A percentile compares a stretch with the other conserved stretches of the same genome.
Evolutionary conservation across 2,113 vertebrate species (phyloP).

Genomic region (Forbesichthys agassizii): DNA sequence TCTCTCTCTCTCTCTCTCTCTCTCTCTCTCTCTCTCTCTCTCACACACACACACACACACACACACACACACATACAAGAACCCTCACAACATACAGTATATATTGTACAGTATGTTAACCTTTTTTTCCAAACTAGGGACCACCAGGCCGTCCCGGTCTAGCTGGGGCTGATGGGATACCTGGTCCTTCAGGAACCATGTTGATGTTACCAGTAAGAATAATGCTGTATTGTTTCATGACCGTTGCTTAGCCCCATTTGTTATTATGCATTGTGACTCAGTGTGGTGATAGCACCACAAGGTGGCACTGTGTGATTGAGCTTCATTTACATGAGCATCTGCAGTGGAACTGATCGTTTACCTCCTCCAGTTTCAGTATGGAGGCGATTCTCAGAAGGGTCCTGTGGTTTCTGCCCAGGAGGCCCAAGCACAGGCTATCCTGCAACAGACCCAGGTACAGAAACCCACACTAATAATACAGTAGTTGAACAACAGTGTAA

Average conservation of each 20-base stretch:
- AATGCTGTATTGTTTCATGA: background rate
- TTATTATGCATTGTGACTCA: background rate
- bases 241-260: background rate
- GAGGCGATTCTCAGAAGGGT: constrained; percentile 81
- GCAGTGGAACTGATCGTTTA: constrained; percentile 31
- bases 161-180: constrained; percentile 84
- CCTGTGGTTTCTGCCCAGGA: constrained; percentile 86
- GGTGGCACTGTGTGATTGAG: constrained; percentile 71
- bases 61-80: constrained; percentile 5
- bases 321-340: constrained; percentile 47
- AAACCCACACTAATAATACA: background rate
- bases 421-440: constrained; percentile 87
- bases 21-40: background rate
- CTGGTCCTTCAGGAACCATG: constrained; percentile 84
- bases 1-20: background rate
- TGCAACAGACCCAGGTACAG: constrained; percentile 86
- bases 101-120: too few relatives aligned
- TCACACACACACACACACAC: constrained; percentile 3
- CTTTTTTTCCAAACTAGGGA: constrained; percentile 72
- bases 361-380: constrained; percentile 81
- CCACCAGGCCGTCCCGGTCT: constrained; percentile 84
- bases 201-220: constrained; percentile 90
- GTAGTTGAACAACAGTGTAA: background rate
- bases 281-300: constrained; percentile 61
- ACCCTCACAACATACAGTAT: background rate